Evolutionary conservation across 2,113 vertebrate genomes (phyloP).

Genomic region (Lophura nycthemera): DNA sequence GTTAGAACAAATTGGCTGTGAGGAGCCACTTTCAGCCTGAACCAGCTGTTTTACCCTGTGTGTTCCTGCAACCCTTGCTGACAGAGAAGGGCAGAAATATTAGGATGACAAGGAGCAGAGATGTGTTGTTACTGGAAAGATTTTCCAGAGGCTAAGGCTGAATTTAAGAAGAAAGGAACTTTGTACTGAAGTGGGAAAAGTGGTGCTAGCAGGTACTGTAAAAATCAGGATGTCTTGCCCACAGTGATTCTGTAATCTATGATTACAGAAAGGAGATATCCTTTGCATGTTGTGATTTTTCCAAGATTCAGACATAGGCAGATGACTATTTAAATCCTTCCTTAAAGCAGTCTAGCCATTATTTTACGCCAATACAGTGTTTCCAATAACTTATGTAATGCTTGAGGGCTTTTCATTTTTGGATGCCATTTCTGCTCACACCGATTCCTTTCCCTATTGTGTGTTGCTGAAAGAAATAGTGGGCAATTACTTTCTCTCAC

Average conservation of each 20-base stretch:
- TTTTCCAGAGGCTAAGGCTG: not conserved
- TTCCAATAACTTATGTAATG: not conserved
- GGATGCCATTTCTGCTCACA: not conserved
- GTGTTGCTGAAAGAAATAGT: not conserved
- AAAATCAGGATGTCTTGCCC: not conserved
- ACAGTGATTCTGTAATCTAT: not conserved
- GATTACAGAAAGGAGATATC: not conserved
- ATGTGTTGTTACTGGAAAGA: not conserved
- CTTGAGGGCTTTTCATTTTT: not conserved
- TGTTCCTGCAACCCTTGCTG: not conserved
- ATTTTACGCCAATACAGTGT: not conserved
- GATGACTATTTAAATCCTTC: not conserved
- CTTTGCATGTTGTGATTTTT: not conserved
- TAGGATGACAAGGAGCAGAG: not conserved
- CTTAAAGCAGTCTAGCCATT: not conserved
- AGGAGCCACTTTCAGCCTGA: not conserved
- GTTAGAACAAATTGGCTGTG: not conserved
- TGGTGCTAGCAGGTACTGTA: not conserved
- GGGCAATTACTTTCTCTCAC: not conserved
- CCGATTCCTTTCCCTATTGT: not conserved
- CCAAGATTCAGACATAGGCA: not conserved
- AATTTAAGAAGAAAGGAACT: not conserved
- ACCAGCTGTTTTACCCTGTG: not conserved
- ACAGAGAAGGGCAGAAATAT: not conserved
- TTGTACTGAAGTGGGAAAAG: not conserved